Base-by-base conservation (phyloP, 2,113 vertebrate genomes). In the Oceanites oceanicus region DNA sequence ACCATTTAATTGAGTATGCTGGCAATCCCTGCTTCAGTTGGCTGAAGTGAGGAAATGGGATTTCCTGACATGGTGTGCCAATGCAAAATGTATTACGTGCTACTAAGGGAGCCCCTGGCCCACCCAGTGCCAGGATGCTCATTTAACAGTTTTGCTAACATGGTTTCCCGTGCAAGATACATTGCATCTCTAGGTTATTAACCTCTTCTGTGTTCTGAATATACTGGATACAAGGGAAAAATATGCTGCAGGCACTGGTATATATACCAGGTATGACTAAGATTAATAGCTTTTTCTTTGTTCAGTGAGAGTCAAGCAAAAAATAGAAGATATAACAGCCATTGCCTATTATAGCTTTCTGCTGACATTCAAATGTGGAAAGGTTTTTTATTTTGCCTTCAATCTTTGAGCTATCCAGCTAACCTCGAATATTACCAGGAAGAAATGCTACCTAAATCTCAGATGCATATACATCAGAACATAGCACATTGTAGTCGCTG, bases 21-120 rank as follows among this genome's bases (percentile, higher is more conserved):
- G 83, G 52, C 72, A 77, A 40, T 36, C 53, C 0, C 0, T 70
- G 63, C 44, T 74, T 74, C 3, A 1, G 61, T 42, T 38, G 40
- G 78, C 83, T 73, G 70, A 87, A 90, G 66, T 1, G 5, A 94
- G 92, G 92, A 97, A 92, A 91, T 92, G 84, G 80, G 83, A 95
- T 95, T 96, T 95, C 92, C 92, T 96, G 95, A 71, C 0, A 1
- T 45, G 70, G 10, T 94, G 49, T 84, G 71, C 67, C 85, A 90
- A 47, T 55, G 56, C 13, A 65, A 89, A 89, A 67, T 11, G 34
- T 40, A 15, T 49, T 81, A 40, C 5, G 1, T 72, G 70, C 30
- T 86, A 66, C 14, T 61, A 56, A 85, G 55, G 79, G 83, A 96
- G 65, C 21, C 72, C 61, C 56, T 81, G 72, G 88, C 66, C 65